Evolutionary conservation across 1,140 invertebrate species (phyloP).

Genomic region (Aethina tumida): DNA sequence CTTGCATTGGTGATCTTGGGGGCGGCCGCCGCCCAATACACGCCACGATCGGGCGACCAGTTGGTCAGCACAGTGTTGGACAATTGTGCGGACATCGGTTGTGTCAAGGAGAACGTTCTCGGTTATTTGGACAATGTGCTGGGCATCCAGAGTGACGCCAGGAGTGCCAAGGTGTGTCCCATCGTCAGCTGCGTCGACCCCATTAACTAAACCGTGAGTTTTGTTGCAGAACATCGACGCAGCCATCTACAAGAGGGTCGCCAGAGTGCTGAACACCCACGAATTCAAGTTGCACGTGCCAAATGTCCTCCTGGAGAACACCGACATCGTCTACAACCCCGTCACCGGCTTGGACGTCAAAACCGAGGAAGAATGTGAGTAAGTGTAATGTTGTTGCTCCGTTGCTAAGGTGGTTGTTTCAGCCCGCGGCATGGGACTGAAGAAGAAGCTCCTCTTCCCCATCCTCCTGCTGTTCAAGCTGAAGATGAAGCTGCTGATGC

Average conservation of each 20-base stretch:
- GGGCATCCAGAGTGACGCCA: slow-evolving; percentile 48
- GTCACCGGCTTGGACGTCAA: slow-evolving; percentile 53
- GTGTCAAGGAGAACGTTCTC: slow-evolving; percentile 62
- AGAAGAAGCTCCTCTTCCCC: slow-evolving; percentile 72
- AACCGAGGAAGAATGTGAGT: slow-evolving; percentile 40
- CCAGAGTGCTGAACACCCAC: slow-evolving; percentile 57
- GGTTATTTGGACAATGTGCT: slow-evolving; percentile 59
- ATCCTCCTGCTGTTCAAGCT: slow-evolving; percentile 67
- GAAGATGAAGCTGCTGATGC: slow-evolving; percentile 74
- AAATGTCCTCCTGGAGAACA: slow-evolving; percentile 57
- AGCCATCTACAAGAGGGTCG: slow-evolving; percentile 58
- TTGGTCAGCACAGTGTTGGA: slow-evolving; percentile 58
- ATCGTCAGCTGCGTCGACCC: background rate
- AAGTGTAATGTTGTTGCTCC: background rate
- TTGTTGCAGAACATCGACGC: slow-evolving; percentile 55
- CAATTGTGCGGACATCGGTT: slow-evolving; percentile 58
- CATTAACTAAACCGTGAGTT: slow-evolving; percentile 7
- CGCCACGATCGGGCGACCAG: slow-evolving; percentile 52
- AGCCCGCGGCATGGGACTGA: slow-evolving; percentile 54
- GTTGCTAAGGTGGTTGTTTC: slow-evolving; percentile 23
- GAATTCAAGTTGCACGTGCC: slow-evolving; percentile 61
- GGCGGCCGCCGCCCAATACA: slow-evolving; percentile 41
- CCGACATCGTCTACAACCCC: slow-evolving; percentile 55
- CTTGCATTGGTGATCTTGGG: slow-evolving; percentile 38
- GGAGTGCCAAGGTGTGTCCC: slow-evolving; percentile 31